A percentile compares a stretch with the other conserved stretches of the same genome.
phyloP scores from a whole-genome alignment of 2,113 vertebrate genomes.

The Struthidea cinerea region DNA sequence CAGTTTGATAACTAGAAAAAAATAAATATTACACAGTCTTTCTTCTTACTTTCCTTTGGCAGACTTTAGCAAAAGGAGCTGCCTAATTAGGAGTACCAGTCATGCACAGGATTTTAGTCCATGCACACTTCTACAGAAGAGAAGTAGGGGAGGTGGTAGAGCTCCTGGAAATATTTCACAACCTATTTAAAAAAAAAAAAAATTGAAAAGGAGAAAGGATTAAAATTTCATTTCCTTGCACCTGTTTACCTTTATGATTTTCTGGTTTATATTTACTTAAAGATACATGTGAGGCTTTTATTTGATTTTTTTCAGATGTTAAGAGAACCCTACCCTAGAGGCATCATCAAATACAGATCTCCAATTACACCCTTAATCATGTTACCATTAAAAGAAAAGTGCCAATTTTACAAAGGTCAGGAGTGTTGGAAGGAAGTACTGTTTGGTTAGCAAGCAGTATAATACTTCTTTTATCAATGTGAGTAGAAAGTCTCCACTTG shows the following conservation, averaged over 20 bases:
- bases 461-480: neutral
- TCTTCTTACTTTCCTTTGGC: neutral
- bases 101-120: neutral
- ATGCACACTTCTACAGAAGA: neutral
- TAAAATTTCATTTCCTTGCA: neutral
- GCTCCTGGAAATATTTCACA: neutral
- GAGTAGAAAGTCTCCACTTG: neutral
- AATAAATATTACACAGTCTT: neutral
- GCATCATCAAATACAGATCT: neutral
- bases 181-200: neutral
- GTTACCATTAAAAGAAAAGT: neutral
- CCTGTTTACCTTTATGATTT: neutral
- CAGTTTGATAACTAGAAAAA: neutral
- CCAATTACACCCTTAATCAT: neutral
- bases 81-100: neutral
- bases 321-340: neutral
- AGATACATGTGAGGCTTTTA: neutral
- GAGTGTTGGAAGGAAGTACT: neutral
- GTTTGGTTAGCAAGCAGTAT: neutral
- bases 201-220: neutral
- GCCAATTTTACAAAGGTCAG: neutral
- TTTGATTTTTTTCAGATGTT: neutral
- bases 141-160: neutral
- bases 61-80: neutral
- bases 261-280: neutral